Evolutionary conservation across 2,113 vertebrate species (phyloP), one percentile per base, ranked within the genome.

Genomic region (Mellivora capensis): DNA sequence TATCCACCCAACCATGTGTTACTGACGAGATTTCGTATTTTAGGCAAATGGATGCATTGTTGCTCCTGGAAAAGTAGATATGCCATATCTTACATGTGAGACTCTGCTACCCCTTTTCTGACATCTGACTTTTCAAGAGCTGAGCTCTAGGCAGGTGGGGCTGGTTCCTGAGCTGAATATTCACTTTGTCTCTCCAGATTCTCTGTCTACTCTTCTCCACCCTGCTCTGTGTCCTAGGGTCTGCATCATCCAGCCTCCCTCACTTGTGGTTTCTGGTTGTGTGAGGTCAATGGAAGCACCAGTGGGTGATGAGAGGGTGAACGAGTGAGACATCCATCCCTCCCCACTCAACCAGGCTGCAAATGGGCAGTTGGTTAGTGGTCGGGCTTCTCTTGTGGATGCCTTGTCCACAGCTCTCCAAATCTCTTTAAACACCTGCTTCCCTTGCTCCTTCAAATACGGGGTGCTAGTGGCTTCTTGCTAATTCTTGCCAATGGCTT

Each of bases 1-100:
- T 34, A 31, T 54, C 31, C 61, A 42, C 77, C 14, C 59, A 54
- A 39, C 57, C 37, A 31, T 1, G 82, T 39, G 34, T 18, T 34
- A 57, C 69, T 79, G 67, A 77, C 37, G 61, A 92, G 74, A 61
- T 79, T 93, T 93, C 7, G 64, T 72, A 15, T 71, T 71, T 90
- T 71, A 83, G 23, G 4, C 67, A 79, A 72, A 82, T 64, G 67
- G 69, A 31, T 29, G 25, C 7, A 20, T 79, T 17, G 13, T 69
- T 29, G 31, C 12, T 21, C 21, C 34, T 42, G n/a, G 62, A 93
- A 76, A 15, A 57, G 47, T 59, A 44, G 31, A 47, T 23, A 71
- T 25, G 15, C 12, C 9, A 3, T 17, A 20, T 31, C 5, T 27
- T 52, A 25, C 15, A 25, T 10, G 20, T 25, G 71, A 67, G 44